A percentile compares a stretch with the other conserved stretches of the same genome.
These are phyloP conservation scores for Tenodera sinensis DNA, from an alignment of 2,888 invertebrate genomes.

Conservation along the genomic window DNA sequence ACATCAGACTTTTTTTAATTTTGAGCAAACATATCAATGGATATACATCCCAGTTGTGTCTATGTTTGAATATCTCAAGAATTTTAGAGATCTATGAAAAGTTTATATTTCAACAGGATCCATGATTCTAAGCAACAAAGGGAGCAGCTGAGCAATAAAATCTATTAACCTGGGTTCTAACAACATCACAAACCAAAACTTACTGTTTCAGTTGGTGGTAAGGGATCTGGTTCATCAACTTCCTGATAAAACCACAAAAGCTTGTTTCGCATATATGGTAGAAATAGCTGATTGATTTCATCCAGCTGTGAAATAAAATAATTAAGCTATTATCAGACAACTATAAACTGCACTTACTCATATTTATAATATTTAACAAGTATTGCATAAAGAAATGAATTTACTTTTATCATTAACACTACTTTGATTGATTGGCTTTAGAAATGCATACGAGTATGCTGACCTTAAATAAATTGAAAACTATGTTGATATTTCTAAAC, in stretches of 20 bases:
- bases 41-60: neutral
- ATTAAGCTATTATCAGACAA: constrained; percentile 9
- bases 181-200: neutral
- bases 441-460: too few species aligned
- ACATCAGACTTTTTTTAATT: too few species aligned
- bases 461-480: too few species aligned
- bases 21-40: neutral
- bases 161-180: neutral
- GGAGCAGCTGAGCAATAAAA: neutral
- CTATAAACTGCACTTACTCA: too few species aligned
- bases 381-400: too few species aligned
- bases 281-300: constrained; percentile 81
- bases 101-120: neutral
- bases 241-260: constrained; percentile 88
- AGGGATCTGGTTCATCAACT: constrained; percentile 63
- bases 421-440: too few species aligned
- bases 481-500: too few species aligned
- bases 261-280: constrained; percentile 80
- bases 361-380: too few species aligned
- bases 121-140: neutral
- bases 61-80: neutral
- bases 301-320: constrained; percentile 59
- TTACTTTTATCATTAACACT: too few species aligned
- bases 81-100: too few species aligned
- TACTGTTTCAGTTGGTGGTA: constrained; percentile 44